phyloP scores from a whole-genome alignment of 2,888 invertebrate species.

The Ophion ellenae region DNA sequence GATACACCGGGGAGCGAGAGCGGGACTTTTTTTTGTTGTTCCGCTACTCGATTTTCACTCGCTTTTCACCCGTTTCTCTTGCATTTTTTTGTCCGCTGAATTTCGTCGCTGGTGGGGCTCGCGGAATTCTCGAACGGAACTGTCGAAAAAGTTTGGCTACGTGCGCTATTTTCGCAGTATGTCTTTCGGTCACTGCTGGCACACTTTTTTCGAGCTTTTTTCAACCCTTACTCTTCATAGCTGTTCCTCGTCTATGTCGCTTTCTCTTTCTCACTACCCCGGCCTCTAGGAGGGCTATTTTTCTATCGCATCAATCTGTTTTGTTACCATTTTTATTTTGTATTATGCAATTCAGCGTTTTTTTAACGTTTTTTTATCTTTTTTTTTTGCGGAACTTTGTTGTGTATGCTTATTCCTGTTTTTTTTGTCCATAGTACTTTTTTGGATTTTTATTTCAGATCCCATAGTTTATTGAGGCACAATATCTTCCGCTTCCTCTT shows the following conservation, averaged over 20 bases:
- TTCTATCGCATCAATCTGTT: background rate
- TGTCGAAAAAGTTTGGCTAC: constrained; percentile 57
- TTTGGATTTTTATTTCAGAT: too few species aligned
- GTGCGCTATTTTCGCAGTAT: constrained; percentile 30
- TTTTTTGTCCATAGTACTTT: background rate
- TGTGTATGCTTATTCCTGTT: background rate
- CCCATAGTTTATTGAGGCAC: too few species aligned
- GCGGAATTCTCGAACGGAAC: constrained; percentile 39
- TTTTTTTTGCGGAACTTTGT: too few species aligned
- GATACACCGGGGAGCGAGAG: constrained; percentile 48
- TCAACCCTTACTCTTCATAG: background rate
- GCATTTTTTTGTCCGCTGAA: constrained; percentile 19
- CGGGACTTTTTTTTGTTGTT: constrained; percentile 32
- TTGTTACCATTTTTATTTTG: background rate
- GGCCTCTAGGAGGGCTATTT: background rate
- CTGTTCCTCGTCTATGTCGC: background rate
- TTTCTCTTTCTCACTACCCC: background rate
- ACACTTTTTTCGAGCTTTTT: constrained; percentile 59
- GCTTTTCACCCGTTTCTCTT: constrained; percentile 3
- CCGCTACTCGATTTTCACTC: background rate
- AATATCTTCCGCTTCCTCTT: too few species aligned
- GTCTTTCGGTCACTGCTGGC: constrained; percentile 57
- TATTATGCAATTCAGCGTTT: background rate
- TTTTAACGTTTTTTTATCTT: constrained; percentile 25
- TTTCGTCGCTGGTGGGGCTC: constrained; percentile 38